A percentile compares a stretch with the other conserved stretches of the same genome.
phyloP scores from a whole-genome alignment of 2,113 vertebrate species.

The Catagonus wagneri region DNA sequence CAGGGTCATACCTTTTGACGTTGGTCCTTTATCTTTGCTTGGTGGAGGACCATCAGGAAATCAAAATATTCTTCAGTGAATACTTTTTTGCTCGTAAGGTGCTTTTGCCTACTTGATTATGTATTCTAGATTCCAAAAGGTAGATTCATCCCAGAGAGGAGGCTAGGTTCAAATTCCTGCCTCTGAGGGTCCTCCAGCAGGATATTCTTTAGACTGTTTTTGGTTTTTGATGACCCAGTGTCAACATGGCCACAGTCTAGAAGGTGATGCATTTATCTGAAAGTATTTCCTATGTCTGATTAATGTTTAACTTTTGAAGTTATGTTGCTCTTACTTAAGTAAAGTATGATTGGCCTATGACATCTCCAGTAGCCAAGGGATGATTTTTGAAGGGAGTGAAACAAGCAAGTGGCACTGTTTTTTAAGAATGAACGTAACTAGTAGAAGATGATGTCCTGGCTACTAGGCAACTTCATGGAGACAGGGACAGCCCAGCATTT shows the following conservation, averaged over 20 bases:
- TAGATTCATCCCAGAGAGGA: neutral
- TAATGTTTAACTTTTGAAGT: conserved; percentile 31
- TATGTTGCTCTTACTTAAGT: neutral
- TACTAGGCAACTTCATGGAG: neutral
- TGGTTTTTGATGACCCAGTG: neutral
- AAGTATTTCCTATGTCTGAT: neutral
- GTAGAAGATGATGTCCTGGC: neutral
- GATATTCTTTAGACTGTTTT: neutral
- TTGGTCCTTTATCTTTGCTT: neutral
- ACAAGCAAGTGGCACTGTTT: neutral
- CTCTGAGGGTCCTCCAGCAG: neutral
- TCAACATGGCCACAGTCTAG: neutral
- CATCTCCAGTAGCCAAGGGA: neutral
- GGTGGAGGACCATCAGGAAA: neutral
- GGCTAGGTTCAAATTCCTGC: neutral
- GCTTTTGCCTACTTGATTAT: conserved; percentile 15
- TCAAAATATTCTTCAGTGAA: conserved; percentile 20
- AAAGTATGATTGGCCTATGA: neutral
- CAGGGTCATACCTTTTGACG: neutral
- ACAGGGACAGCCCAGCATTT: neutral
- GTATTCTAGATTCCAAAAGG: neutral
- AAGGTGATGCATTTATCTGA: neutral
- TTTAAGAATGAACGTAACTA: neutral
- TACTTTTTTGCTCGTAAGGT: neutral
- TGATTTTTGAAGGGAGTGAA: neutral